Base-by-base conservation (phyloP, 2,797 vertebrate species). In the Morus bassanus region DNA sequence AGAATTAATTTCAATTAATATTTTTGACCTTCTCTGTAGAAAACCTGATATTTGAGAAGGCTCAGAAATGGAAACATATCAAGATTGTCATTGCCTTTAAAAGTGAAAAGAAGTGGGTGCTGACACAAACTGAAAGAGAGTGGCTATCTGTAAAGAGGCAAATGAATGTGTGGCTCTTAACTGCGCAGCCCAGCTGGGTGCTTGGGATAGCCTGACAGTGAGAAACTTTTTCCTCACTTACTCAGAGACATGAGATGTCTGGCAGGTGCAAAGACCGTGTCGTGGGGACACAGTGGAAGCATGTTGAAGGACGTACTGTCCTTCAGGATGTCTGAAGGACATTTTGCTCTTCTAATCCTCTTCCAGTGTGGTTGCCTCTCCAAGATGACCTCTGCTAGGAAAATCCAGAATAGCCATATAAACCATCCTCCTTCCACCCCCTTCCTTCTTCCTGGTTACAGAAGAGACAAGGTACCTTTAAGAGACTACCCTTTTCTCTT, bases 1-100 rank as follows among this genome's bases (percentile, higher is more conserved):
- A 73, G 56, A 93, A 94, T 91, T 95, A 80, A 85, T 92, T 92
- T 91, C 37, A 85, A 45, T 79, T 91, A 91, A 53, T 82, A 70
- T 56, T 85, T 94, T 85, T 94, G 2, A 87, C 24, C 15, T 28
- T 72, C 31, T 73, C 39, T 74, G 43, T 84, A 67, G 90, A 88
- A 91, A 93, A 69, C 21, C 10, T 78, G 22, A 45, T 84, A 86
- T 3, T 61, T 45, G n/a, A 24, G 2, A 74, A 89, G 33, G 28
- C 31, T 92, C 51, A 60, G 72, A 87, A 87, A 67, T 27, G 10
- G 43, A 88, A 89, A 69, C 7, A 51, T 51, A 78, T 33, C 28
- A 78, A 78, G 45, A 54, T 9, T 78, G 48, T n/a, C 1, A 67
- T 16, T 85, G 50, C 3, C 33, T 82, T 72, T 90, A 27, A 82